Evolutionary conservation across 1,140 invertebrate species (phyloP), one percentile per base, ranked within the genome.

Genomic region (Megathymus violae): DNA sequence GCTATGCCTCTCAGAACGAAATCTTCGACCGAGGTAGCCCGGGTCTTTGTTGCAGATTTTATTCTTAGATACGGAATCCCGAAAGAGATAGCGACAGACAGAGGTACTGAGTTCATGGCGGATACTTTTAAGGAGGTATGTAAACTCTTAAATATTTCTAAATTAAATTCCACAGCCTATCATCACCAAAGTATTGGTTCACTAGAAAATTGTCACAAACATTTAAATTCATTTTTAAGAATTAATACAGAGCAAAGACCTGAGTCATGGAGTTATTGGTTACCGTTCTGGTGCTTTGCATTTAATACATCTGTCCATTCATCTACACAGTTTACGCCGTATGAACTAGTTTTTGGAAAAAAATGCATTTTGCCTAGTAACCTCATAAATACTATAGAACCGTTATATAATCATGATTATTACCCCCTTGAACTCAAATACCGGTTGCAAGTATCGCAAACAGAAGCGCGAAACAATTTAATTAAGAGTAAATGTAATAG

Each of bases 381-480:
- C n/a, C n/a, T n/a, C n/a, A n/a, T n/a, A n/a, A n/a, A n/a, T n/a
- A n/a, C n/a, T n/a, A n/a, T n/a, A n/a, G n/a, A n/a, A n/a, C n/a
- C n/a, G n/a, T n/a, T n/a, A n/a, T n/a, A n/a, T n/a, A n/a, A n/a
- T n/a, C n/a, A n/a, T n/a, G n/a, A n/a, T n/a, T n/a, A n/a, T n/a
- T n/a, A n/a, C n/a, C n/a, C n/a, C n/a, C 27, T 31, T 16, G 48
- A 66, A 43, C 40, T 65, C 6, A 66, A 61, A 31, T 66, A 54
- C 16, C 5, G 64, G 7, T 41, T 66, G 7, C 64, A 66, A 54
- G n/a, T 10, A 13, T 34, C 56, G 4, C 64, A 66, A 13, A 54
- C n/a, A 48, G 48, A 60, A 10, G 56, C 64, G 3, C 17, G 34
- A 1, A 9, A 54, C 1, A 61, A 60, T 48, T 22, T 66, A 14